Evolutionary conservation across 92 coral and sea anemone genomes (phyloP).

Genomic region (Heliopora coerulea): DNA sequence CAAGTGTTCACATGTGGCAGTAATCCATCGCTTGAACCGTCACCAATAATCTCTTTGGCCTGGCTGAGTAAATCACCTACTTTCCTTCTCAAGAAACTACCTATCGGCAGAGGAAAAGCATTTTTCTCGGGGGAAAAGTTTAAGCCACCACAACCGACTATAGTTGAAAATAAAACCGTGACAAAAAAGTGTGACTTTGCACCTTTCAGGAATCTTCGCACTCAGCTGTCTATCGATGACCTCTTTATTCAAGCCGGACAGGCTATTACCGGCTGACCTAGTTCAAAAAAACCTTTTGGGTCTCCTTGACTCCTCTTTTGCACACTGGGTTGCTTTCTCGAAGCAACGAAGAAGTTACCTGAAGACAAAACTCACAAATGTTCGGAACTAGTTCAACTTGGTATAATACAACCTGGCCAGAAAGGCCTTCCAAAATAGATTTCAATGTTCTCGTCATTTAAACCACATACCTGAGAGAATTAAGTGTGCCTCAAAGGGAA

Average conservation of each 20-base stretch:
- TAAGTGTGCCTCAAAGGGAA: no score
- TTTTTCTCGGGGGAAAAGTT: slow-evolving; percentile 1
- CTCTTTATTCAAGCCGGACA: not conserved
- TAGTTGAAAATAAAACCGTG: not conserved
- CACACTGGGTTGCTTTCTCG: not conserved
- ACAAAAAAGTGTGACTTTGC: not conserved
- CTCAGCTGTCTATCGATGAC: not conserved
- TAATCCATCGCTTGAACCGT: not conserved
- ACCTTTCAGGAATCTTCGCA: not conserved
- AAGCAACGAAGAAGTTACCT: not conserved
- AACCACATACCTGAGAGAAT: no score
- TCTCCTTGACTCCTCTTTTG: not conserved
- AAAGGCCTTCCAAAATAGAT: no score
- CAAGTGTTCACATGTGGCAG: slow-evolving; percentile 16
- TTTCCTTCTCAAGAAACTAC: no score
- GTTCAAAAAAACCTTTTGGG: not conserved
- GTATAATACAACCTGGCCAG: no score
- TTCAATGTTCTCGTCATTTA: no score
- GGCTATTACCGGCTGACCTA: not conserved
- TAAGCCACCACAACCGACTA: no score
- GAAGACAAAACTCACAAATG: not conserved
- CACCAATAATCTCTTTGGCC: not conserved
- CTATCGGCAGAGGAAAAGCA: no score
- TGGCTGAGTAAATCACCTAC: no score
- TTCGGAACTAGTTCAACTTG: no score